Conservation (phyloP, 2,797 vertebrate species). For the Darevskia mixta region DNA sequence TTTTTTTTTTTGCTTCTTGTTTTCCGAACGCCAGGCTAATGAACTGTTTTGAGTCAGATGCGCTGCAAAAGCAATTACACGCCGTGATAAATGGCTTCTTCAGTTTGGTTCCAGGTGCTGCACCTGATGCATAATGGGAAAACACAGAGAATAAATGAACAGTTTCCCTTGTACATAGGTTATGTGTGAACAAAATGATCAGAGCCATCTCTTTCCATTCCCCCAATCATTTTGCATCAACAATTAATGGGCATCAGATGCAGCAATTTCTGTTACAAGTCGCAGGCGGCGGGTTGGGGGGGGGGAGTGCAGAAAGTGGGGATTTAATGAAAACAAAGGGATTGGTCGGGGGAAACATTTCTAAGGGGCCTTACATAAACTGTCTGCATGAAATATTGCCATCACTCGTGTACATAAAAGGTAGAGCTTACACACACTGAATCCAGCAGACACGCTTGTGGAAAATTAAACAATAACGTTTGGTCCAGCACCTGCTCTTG, state of each 20-base stretch:
- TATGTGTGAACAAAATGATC: conserved; percentile 39
- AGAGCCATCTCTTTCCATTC: conserved; percentile 23
- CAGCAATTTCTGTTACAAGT: conserved; percentile 9
- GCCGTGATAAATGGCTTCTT: conserved; percentile 51
- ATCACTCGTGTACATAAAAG: conserved; percentile 13
- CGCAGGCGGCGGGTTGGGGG: not conserved
- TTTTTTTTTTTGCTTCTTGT: conserved; percentile 23
- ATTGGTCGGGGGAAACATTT: not conserved
- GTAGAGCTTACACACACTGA: not conserved
- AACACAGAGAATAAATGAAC: conserved; percentile 1
- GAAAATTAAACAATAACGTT: not conserved
- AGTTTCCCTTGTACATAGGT: conserved; percentile 19
- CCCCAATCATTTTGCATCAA: not conserved
- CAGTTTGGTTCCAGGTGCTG: conserved; percentile 51
- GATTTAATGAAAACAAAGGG: conserved; percentile 30
- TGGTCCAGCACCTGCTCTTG: not conserved
- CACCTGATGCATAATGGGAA: conserved; percentile 24
- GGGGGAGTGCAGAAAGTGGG: not conserved
- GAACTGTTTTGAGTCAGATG: conserved; percentile 54
- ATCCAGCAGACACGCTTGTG: not conserved
- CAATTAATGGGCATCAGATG: conserved; percentile 19
- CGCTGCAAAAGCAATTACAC: conserved; percentile 47
- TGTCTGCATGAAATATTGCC: conserved; percentile 8
- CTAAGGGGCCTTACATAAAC: not conserved
- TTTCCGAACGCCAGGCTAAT: conserved; percentile 45